Percentiles rank a stretch among this genome's conserved stretches.
Evolutionary conservation across 2,113 vertebrate species (phyloP).

Genomic region (Sylvia atricapilla): DNA sequence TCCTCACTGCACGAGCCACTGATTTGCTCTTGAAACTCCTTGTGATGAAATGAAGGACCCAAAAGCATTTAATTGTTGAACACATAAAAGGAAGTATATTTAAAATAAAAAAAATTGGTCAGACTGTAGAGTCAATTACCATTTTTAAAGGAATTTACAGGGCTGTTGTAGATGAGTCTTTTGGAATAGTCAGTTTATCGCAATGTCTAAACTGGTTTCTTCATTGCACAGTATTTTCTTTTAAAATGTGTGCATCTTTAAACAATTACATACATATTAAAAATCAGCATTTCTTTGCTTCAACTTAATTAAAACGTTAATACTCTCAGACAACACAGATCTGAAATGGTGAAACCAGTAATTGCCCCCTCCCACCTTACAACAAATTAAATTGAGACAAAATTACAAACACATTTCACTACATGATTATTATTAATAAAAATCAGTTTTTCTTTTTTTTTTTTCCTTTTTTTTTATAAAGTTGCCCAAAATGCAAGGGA

Average conservation of each 20-base stretch:
- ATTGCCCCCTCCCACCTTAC: constrained; percentile 81
- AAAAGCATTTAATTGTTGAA: constrained; percentile 85
- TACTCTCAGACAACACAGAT: constrained; percentile 91
- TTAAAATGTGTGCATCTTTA: constrained; percentile 82
- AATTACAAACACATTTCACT: constrained; percentile 96
- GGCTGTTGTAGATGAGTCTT: constrained; percentile 82
- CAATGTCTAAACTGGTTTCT: constrained; percentile 80
- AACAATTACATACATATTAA: constrained; percentile 89
- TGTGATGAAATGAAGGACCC: constrained; percentile 80
- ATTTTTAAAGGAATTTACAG: constrained; percentile 90
- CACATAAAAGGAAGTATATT: constrained; percentile 99
- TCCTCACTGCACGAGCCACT: constrained; percentile 40
- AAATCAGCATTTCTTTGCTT: constrained; percentile 84
- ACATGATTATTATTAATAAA: constrained; percentile 93
- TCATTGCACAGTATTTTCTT: constrained; percentile 81
- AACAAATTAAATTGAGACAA: constrained; percentile 92
- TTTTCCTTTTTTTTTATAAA: constrained; percentile 85
- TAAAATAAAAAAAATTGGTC: constrained; percentile 89
- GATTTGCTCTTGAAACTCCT: constrained; percentile 45
- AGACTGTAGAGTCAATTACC: constrained; percentile 87
- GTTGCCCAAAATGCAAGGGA: constrained; percentile 92
- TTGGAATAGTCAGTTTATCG: constrained; percentile 86
- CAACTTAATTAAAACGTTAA: constrained; percentile 86
- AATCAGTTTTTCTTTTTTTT: constrained; percentile 76
- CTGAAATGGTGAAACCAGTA: constrained; percentile 87